Evolutionary conservation across 2,888 invertebrate species (phyloP), one percentile per base, ranked within the genome.

Genomic region (Cryptocephalus moraei): DNA sequence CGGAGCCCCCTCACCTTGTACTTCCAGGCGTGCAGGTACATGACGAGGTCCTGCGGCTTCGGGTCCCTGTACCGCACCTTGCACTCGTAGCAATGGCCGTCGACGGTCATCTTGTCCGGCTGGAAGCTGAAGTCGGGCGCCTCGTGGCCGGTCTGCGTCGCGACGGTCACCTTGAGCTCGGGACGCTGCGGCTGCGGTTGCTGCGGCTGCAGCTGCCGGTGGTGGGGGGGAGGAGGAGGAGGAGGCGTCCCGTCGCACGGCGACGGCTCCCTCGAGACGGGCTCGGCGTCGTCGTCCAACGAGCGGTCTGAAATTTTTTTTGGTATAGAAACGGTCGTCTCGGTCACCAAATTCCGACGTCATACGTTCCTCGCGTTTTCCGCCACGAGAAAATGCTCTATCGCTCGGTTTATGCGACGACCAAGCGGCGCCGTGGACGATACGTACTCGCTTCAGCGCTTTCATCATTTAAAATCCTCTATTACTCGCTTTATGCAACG

Each of bases 11-110:
- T 67, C 67, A 87, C 87, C 80, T 83, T 84, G 70, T 91, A 91
- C 64, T 89, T 89, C 88, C 90, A 90, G 32, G 95, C 95, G 72
- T 96, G 96, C 40, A 96, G 79, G 72, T 91, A 96, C 91, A 96
- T 92, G 58, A 94, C 86, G 50, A 96, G 79, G 70, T 95, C 92
- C 57, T 87, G 81, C 0, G 91, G 90, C 53, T 87, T 82, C 0
- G 96, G 95, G 71, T 96, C 95, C 55, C 89, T 77, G 74, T 91
- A 94, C 50, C 88, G 79, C 49, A 91, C 87, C 71, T 90, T 90
- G 72, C 95, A 96, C 71, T 93, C 91, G 68, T 89, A 87, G 73
- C 95, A 96, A 67, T 91, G 85, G 36, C 84, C 83, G 67, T 94
- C 92, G 9, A 84, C 72, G 9, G 84, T 80, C 73, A 88, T 79